A percentile compares a stretch with the other conserved stretches of the same genome.
Conservation (phyloP, 2,797 vertebrate genomes). For the Sphenopsis melanotis region DNA sequence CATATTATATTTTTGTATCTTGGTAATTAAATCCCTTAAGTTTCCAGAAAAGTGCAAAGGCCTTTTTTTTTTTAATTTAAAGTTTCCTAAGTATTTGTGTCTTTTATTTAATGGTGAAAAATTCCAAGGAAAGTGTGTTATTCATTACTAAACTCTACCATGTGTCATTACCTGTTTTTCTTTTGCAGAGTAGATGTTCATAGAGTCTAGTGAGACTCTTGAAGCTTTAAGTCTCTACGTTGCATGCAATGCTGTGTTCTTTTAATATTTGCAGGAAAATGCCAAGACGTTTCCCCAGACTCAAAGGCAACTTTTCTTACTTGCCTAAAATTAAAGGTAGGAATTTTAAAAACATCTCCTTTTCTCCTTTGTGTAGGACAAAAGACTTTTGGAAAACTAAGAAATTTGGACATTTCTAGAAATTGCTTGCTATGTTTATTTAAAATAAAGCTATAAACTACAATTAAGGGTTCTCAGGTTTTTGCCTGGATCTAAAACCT, state of each 20-base stretch:
- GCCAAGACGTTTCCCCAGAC: not conserved
- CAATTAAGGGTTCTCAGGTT: not conserved
- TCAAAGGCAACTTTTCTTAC: not conserved
- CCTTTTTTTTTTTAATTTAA: not conserved
- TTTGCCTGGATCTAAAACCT: not conserved
- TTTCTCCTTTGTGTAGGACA: not conserved
- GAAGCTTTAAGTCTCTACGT: not conserved
- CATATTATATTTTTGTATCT: not conserved
- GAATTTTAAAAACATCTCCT: not conserved
- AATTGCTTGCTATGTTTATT: not conserved
- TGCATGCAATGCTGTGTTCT: not conserved
- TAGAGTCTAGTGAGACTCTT: not conserved
- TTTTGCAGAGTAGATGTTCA: not conserved
- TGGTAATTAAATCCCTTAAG: not conserved
- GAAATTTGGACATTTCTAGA: not conserved
- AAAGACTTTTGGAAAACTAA: not conserved
- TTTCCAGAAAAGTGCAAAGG: not conserved
- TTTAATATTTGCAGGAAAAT: not conserved
- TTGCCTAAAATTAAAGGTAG: not conserved
- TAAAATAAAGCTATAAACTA: not conserved
- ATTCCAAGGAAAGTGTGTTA: not conserved
- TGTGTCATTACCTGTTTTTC: not conserved
- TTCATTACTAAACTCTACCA: not conserved
- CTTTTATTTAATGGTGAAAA: not conserved
- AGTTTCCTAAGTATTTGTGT: not conserved